These are phyloP conservation scores for Sminthopsis crassicaudata DNA, from an alignment of 2,113 vertebrate genomes.

Conservation along the genomic window DNA sequence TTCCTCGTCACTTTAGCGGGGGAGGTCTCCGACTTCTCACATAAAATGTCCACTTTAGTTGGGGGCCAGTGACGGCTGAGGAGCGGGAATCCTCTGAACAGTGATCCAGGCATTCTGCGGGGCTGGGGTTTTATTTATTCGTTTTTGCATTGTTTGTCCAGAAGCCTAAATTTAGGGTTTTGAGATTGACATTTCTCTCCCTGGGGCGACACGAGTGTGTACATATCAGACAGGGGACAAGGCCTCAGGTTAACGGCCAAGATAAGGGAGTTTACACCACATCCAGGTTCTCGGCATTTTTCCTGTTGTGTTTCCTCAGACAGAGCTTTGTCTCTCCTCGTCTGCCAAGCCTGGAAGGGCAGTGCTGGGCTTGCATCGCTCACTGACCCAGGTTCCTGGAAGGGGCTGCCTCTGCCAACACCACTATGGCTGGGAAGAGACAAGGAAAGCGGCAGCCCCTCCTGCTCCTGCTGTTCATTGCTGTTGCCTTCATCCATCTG, in stretches of 20 bases:
- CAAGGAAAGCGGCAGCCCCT: conserved; percentile 53
- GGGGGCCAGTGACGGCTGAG: too few species aligned
- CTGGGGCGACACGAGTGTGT: too few species aligned
- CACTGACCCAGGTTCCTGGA: neutral
- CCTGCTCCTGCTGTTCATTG: conserved; percentile 84
- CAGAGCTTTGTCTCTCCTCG: neutral
- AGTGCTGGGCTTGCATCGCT: neutral
- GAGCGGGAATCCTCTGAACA: neutral
- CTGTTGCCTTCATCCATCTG: conserved; percentile 87
- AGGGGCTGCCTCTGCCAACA: neutral
- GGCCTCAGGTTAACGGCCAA: too few species aligned
- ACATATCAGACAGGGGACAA: neutral
- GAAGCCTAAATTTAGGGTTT: neutral
- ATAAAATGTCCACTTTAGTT: neutral
- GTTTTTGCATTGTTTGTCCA: neutral
- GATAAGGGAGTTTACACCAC: neutral
- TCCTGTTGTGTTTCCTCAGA: neutral
- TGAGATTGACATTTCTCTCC: neutral
- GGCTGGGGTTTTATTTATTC: neutral
- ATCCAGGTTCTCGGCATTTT: neutral
- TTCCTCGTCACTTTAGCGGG: too few species aligned
- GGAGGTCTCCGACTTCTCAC: neutral
- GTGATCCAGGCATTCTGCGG: too few species aligned
- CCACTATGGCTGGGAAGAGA: conserved; percentile 88
- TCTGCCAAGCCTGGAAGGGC: neutral